Evolutionary conservation across 2,113 vertebrate genomes (phyloP), one percentile per base, ranked within the genome.

Genomic region (Coptodon rendalli): DNA sequence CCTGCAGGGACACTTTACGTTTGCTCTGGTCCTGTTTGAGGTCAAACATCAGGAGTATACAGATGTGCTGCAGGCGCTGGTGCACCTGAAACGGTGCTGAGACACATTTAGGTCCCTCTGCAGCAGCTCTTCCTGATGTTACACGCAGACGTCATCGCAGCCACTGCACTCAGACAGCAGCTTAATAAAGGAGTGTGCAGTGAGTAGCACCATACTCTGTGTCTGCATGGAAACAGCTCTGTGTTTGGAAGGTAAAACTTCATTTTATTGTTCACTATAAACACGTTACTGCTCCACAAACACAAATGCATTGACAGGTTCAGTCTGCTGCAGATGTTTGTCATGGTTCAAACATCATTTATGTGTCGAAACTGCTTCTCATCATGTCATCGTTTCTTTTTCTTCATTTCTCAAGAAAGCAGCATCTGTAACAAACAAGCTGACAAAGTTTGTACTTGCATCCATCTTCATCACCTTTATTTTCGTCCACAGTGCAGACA

Each of bases 401-500:
- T 61, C 57, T 19, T 34, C 29, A 61, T 61, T 34, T 34, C 59
- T 61, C 9, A 31, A 27, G 6, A 13, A 1, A 34, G 2, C n/a
- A 43, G 36, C 0, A 71, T 3, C 12, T 71, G 66, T 9, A 10
- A 71, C 22, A 16, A 27, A 71, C 66, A 24, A 0, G 56, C 0
- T 17, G 57, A 61, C 1, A 17, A 61, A 22, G 11, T 22, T 0
- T 68, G 31, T 22, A 8, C 36, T 7, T 40, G n/a, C 36, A 14
- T 0, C n/a, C 11, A 0, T 14, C n/a, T 0, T 14, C 36, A 7
- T 22, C 19, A 8, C 11, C 56, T 61, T 16, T 0, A 3, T 2
- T 4, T 31, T 31, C 57, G 6, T 34, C 29, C 57, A 61, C 29
- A 10, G 19, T n/a, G 10, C 3, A 36, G 31, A 11, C 59, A 7